Conservation (phyloP, 2,113 vertebrate species). For the Festucalex cinctus region DNA sequence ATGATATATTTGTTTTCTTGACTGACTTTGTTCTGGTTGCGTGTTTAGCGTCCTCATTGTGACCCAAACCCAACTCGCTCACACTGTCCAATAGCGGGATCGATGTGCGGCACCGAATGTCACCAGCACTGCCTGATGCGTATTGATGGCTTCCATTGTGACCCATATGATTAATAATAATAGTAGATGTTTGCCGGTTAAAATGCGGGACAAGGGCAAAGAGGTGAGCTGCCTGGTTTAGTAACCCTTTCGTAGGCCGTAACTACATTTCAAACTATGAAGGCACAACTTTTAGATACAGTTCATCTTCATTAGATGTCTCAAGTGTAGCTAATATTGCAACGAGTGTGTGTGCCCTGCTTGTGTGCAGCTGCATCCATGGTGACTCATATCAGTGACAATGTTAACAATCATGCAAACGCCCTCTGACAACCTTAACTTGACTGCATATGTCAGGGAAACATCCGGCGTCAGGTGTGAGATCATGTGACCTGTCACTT, state of each 20-base stretch:
- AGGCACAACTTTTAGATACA: not conserved
- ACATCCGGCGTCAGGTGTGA: slow-evolving; percentile 31
- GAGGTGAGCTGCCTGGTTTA: not conserved
- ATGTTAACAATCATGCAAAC: not conserved
- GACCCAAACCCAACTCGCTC: not conserved
- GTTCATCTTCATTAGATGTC: not conserved
- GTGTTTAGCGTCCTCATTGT: not conserved
- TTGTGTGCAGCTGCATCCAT: slow-evolving; percentile 1
- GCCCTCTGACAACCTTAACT: not conserved
- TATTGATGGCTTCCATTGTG: slow-evolving; percentile 54
- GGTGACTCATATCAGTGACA: not conserved
- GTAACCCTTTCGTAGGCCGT: not conserved
- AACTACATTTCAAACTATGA: not conserved
- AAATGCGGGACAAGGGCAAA: slow-evolving; percentile 22
- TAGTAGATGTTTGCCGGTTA: slow-evolving; percentile 12
- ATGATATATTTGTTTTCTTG: not conserved
- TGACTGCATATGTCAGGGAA: not conserved
- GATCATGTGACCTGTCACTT: slow-evolving; percentile 16
- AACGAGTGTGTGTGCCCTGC: not conserved
- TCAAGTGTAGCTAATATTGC: not conserved
- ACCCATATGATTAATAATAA: slow-evolving; percentile 49
- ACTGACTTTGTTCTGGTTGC: not conserved
- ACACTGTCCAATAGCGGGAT: slow-evolving; percentile 17
- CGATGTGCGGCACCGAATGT: slow-evolving; percentile 19
- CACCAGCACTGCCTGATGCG: slow-evolving; percentile 21